Percentiles rank a stretch among this genome's conserved stretches.
phyloP scores from a whole-genome alignment of 2,113 vertebrate species.

The Galeopterus variegatus region DNA sequence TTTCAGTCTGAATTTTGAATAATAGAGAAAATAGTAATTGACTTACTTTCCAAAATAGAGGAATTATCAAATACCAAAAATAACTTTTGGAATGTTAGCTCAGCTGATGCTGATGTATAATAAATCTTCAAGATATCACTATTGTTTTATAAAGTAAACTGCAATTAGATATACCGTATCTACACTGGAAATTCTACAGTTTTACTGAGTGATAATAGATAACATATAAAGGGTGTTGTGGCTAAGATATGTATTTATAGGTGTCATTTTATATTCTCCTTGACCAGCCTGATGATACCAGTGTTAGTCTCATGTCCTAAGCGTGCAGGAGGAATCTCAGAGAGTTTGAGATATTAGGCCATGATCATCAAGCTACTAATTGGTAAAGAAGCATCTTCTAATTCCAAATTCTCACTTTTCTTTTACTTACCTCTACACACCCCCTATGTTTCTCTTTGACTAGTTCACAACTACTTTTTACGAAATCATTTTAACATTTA shows the following conservation, averaged over 20 bases:
- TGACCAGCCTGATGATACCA: not conserved
- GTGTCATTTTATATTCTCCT: not conserved
- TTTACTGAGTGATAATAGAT: not conserved
- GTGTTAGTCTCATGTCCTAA: not conserved
- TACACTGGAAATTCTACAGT: not conserved
- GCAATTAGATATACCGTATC: not conserved
- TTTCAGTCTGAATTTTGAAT: slow-evolving; percentile 34
- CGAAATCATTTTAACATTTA: not conserved
- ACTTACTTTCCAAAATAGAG: slow-evolving; percentile 51
- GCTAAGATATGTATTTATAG: not conserved
- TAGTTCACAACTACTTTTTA: not conserved
- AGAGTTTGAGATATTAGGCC: not conserved
- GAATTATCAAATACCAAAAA: not conserved
- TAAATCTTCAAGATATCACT: not conserved
- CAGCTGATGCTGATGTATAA: not conserved
- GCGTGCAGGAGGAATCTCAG: not conserved
- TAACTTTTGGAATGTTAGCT: not conserved
- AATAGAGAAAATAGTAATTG: slow-evolving; percentile 1
- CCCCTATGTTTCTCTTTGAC: not conserved
- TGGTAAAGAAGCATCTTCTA: not conserved
- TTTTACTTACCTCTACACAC: not conserved
- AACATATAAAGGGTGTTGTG: not conserved
- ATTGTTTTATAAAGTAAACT: not conserved
- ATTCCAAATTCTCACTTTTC: not conserved
- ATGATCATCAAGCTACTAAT: not conserved